phyloP scores from a whole-genome alignment of 2,888 invertebrate species.

The Embidobia sp. region DNA sequence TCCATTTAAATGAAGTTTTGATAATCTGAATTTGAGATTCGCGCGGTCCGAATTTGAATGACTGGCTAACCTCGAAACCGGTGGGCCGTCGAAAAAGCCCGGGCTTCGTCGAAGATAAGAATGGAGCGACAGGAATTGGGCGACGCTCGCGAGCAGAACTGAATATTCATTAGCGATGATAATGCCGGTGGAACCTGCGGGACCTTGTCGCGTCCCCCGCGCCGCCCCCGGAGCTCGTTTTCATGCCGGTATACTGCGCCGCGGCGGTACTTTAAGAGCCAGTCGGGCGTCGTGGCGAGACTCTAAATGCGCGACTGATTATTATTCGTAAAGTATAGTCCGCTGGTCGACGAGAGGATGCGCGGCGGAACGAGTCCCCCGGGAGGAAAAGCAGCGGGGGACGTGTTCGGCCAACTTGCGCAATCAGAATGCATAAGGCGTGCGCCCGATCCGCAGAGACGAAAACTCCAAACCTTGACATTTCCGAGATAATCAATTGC shows the following conservation, averaged over 20 bases:
- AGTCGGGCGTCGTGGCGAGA: conserved; percentile 67
- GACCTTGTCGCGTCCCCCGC: conserved; percentile 55
- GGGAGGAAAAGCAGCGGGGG: conserved; percentile 69
- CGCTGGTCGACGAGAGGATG: conserved; percentile 66
- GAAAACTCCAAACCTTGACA: conserved; percentile 64
- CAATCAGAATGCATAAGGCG: conserved; percentile 61
- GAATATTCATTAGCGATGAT: conserved; percentile 74
- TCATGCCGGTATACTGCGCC: conserved; percentile 56
- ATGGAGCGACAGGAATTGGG: conserved; percentile 68
- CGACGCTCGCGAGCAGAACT: conserved; percentile 70
- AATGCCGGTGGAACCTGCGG: conserved; percentile 62
- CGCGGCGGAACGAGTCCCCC: conserved; percentile 60
- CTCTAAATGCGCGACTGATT: conserved; percentile 73
- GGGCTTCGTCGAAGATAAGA: conserved; percentile 46
- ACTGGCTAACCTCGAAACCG: conserved; percentile 21
- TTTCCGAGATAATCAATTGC: conserved; percentile 60
- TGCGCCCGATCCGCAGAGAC: conserved; percentile 58
- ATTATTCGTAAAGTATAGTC: conserved; percentile 76
- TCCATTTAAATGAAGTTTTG: conserved; percentile 63
- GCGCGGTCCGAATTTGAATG: conserved; percentile 49
- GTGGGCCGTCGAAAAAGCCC: conserved; percentile 35
- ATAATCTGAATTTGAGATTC: conserved; percentile 61
- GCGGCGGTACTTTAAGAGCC: conserved; percentile 60
- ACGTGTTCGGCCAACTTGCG: conserved; percentile 68
- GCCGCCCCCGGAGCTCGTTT: conserved; percentile 50